phyloP scores from a whole-genome alignment of 2,888 invertebrate species.

The Eupithecia abbreviata region DNA sequence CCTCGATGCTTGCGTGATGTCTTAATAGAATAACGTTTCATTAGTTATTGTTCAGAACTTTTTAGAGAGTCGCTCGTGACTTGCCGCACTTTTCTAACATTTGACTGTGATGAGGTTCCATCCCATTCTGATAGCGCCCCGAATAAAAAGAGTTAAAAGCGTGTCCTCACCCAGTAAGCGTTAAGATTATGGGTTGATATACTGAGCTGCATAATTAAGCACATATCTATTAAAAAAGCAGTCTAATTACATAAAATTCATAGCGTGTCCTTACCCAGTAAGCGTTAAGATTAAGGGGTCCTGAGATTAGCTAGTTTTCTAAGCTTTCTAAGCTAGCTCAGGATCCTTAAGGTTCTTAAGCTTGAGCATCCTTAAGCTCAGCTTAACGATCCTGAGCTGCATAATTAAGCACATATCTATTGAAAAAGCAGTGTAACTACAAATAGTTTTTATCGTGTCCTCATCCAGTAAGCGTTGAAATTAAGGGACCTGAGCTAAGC shows the following conservation, averaged over 20 bases:
- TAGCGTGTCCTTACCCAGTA: neutral
- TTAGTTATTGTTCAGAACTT: neutral
- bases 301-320: too few species aligned
- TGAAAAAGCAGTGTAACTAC: too few species aligned
- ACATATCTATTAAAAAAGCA: neutral
- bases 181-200: neutral
- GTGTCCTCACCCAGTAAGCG: neutral
- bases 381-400: neutral
- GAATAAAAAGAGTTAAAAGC: neutral
- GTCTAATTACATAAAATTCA: too few species aligned
- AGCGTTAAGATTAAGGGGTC: neutral
- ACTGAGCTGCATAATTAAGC: neutral
- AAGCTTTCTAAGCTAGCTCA: too few species aligned
- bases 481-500: too few species aligned
- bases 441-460: too few species aligned
- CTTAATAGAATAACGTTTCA: neutral
- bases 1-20: neutral
- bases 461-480: neutral
- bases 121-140: neutral
- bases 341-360: too few species aligned
- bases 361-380: too few species aligned
- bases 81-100: neutral
- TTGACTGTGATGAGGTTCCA: neutral
- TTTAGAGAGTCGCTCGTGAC: neutral
- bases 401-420: neutral